Conservation (phyloP, 64 coral and sea anemone species). For the Catalaphyllia jardinei region DNA sequence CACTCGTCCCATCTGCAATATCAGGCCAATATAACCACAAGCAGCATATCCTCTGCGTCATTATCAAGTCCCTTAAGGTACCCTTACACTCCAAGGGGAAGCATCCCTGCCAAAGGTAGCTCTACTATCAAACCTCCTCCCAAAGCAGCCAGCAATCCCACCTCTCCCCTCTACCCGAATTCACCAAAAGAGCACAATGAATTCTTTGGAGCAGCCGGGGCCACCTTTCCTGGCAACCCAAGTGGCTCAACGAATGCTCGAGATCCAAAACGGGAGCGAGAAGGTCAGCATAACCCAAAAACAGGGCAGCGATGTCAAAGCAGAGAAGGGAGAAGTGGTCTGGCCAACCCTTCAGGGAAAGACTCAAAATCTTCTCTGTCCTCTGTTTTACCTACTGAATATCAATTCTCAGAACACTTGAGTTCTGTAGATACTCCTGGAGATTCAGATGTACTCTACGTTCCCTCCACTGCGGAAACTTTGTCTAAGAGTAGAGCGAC, state of each 20-base stretch:
- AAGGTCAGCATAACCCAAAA: background rate
- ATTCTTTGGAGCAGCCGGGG: background rate
- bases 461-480: background rate
- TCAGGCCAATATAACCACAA: background rate
- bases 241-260: background rate
- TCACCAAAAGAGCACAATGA: background rate
- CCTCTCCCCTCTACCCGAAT: background rate
- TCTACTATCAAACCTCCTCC: slow-evolving; percentile 14
- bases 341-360: background rate
- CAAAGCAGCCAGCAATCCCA: slow-evolving; percentile 25
- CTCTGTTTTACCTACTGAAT: background rate
- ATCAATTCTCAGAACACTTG: background rate
- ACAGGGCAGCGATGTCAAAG: background rate
- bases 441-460: slow-evolving; percentile 15
- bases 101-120: background rate
- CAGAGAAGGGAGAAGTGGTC: background rate
- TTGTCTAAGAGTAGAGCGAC: background rate
- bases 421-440: background rate
- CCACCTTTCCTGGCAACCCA: background rate
- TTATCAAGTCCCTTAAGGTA: background rate
- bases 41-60: background rate
- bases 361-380: background rate
- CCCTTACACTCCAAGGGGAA: slow-evolving; percentile 28
- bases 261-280: background rate
- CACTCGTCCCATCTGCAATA: background rate